Evolutionary conservation across 2,113 vertebrate species (phyloP).

Genomic region (Spilogale gracilis): DNA sequence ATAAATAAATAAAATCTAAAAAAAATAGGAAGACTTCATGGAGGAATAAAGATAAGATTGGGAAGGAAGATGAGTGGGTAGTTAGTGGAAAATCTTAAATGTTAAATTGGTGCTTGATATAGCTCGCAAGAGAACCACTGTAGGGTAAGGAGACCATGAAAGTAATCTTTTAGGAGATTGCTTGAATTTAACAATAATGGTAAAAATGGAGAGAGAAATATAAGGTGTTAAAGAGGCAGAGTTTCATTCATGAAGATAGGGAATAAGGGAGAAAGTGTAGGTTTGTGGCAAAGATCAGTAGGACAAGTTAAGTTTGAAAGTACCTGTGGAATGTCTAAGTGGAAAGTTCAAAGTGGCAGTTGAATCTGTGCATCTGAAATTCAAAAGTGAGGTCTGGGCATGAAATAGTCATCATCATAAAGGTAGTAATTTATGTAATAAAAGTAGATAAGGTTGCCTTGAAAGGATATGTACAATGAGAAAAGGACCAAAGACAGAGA

Average conservation of each 20-base stretch:
- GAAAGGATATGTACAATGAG: neutral
- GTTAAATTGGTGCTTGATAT: constrained; percentile 28
- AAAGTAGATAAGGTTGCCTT: constrained; percentile 27
- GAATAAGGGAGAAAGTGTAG: neutral
- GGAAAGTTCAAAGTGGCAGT: neutral
- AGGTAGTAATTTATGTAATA: neutral
- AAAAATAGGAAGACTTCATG: constrained; percentile 42
- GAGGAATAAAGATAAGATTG: neutral
- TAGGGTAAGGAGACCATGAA: neutral
- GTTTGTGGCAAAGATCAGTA: neutral
- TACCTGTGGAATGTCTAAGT: neutral
- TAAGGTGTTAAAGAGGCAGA: neutral
- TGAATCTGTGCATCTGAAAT: constrained; percentile 14
- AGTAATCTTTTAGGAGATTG: constrained; percentile 40
- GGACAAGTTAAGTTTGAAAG: constrained; percentile 17
- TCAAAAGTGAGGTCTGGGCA: neutral
- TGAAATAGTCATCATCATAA: constrained; percentile 5
- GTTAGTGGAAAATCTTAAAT: constrained; percentile 8
- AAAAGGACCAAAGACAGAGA: neutral
- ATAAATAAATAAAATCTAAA: too few species aligned
- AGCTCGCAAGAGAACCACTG: neutral
- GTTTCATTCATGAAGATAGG: neutral
- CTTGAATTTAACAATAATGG: neutral
- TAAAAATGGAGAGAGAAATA: constrained; percentile 22
- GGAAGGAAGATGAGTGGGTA: neutral